phyloP scores from a whole-genome alignment of 2,888 invertebrate genomes.

The Clivina fossor region DNA sequence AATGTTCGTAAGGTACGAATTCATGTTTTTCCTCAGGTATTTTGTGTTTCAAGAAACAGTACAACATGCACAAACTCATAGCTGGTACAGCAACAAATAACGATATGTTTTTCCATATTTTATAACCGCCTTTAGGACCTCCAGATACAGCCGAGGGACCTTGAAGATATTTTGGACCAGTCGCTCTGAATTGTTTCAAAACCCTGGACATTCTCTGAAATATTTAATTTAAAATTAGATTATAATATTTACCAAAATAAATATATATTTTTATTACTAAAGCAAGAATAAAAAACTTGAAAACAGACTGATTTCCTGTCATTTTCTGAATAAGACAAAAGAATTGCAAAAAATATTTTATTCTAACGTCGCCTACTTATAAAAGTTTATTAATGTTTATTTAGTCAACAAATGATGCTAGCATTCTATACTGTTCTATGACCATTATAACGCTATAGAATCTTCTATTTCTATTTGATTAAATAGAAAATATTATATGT shows the following conservation, averaged over 20 bases:
- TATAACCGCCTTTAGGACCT: conserved; percentile 62
- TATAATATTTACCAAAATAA: neutral
- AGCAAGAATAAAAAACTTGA: too few relatives aligned
- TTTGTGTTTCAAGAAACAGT: conserved; percentile 70
- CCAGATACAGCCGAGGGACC: conserved; percentile 54
- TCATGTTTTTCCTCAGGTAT: conserved; percentile 64
- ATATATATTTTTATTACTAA: too few relatives aligned
- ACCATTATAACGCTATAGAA: too few relatives aligned
- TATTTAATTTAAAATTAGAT: neutral
- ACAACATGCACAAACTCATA: conserved; percentile 71
- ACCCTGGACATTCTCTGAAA: conserved; percentile 13
- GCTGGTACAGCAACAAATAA: conserved; percentile 79
- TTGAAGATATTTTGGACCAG: conserved; percentile 41
- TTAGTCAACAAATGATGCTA: too few relatives aligned
- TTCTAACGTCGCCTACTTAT: too few relatives aligned
- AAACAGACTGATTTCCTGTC: too few relatives aligned
- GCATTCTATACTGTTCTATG: too few relatives aligned
- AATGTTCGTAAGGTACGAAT: conserved; percentile 76
- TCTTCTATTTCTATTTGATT: too few relatives aligned
- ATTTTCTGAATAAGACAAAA: too few relatives aligned
- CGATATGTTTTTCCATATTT: conserved; percentile 77
- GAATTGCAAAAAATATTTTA: too few relatives aligned
- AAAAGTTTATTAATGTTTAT: too few relatives aligned
- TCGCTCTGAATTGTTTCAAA: conserved; percentile 63
- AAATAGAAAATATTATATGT: too few relatives aligned